A percentile compares a stretch with the other conserved stretches of the same genome.
phyloP scores from a whole-genome alignment of 2,113 vertebrate species.

The Planiliza haematocheilus region DNA sequence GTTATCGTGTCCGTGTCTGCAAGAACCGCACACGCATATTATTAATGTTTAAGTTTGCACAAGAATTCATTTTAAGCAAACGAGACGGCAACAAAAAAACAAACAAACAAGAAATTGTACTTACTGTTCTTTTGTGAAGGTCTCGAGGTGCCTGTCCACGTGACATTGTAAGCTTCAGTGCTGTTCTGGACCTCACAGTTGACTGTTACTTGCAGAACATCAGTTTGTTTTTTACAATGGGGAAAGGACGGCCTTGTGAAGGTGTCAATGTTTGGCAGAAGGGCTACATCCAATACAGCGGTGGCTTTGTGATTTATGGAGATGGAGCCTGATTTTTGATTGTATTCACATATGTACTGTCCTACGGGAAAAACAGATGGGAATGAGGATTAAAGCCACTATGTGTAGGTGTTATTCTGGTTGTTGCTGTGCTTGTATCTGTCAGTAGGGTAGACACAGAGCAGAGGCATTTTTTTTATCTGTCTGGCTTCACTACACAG shows the following conservation, averaged over 20 bases:
- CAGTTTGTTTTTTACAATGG: accelerated
- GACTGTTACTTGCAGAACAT: accelerated
- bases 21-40: not conserved
- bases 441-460: no score
- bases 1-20: not conserved
- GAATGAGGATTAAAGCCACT: not conserved
- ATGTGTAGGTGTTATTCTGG: no score
- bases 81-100: no score
- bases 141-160: constrained; percentile 11
- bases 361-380: constrained; percentile 54
- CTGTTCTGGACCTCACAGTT: constrained; percentile 38
- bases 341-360: constrained; percentile 61
- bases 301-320: constrained; percentile 54
- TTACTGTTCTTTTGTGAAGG: not conserved
- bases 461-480: no score
- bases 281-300: constrained; percentile 52
- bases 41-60: not conserved
- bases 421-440: no score
- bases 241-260: constrained; percentile 58
- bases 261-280: constrained; percentile 52
- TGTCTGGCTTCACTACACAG: no score
- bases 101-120: not conserved
- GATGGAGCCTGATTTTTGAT: accelerated
- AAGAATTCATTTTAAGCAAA: not conserved
- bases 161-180: constrained; percentile 41